A percentile compares a stretch with the other conserved stretches of the same genome.
Conservation (phyloP, 2,888 invertebrate genomes). For the Drosophila aldrichi region DNA sequence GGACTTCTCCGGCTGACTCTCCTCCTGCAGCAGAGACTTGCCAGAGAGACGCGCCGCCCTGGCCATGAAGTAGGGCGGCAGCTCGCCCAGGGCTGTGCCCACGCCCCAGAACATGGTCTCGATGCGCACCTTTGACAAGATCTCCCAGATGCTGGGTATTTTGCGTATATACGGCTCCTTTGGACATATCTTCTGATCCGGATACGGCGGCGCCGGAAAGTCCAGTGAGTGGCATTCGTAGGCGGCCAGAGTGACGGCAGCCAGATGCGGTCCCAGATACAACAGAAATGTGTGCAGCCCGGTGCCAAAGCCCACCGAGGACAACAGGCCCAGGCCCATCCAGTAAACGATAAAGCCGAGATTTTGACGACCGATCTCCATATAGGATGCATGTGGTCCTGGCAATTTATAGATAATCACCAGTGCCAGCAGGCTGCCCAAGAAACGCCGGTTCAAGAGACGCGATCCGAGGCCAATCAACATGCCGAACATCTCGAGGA, state of each 20-base stretch:
- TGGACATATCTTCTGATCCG: constrained; percentile 97
- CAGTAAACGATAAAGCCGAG: constrained; percentile 89
- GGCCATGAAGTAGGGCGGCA: constrained; percentile 99
- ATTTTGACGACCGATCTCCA: constrained; percentile 79
- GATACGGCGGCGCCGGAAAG: constrained; percentile 99
- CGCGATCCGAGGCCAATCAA: constrained; percentile 86
- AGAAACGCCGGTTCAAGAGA: constrained; percentile 82
- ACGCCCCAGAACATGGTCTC: constrained; percentile 99
- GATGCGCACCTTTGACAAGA: constrained; percentile 96
- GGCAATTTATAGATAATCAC: constrained; percentile 79
- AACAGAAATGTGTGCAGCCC: constrained; percentile 99
- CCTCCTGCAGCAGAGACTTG: constrained; percentile 87
- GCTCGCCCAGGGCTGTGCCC: constrained; percentile 98
- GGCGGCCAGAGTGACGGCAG: constrained; percentile 98
- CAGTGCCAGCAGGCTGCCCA: constrained; percentile 69
- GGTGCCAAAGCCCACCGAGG: constrained; percentile 98
- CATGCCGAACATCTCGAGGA: constrained; percentile 89
- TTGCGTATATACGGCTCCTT: constrained; percentile 87
- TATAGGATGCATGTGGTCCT: constrained; percentile 82
- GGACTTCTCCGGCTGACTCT: constrained; percentile 86
- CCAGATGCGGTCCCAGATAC: constrained; percentile 99
- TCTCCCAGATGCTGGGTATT: constrained; percentile 93
- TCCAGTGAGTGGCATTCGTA: constrained; percentile 97
- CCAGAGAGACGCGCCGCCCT: constrained; percentile 92
- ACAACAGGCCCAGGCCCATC: constrained; percentile 96